Conservation (phyloP, 1,140 invertebrate species). For the Psilanteris sp. region DNA sequence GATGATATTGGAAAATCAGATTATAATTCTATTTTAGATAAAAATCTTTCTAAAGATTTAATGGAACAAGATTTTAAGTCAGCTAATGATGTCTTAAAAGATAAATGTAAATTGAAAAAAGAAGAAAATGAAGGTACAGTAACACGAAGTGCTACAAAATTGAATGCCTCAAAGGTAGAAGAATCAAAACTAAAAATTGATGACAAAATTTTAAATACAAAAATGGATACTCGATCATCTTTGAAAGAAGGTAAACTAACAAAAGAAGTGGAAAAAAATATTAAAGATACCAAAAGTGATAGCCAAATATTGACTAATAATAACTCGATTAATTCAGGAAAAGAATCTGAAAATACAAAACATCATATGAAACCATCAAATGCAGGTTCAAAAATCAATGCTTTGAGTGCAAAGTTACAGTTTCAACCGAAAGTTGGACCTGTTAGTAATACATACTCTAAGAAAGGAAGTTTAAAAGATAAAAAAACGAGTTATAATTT, state of each 20-base stretch:
- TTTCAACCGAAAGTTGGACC: slow-evolving; percentile 77
- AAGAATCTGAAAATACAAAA: slow-evolving; percentile 56
- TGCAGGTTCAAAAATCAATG: slow-evolving; percentile 77
- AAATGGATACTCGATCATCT: slow-evolving; percentile 37
- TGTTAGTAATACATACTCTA: slow-evolving; percentile 74
- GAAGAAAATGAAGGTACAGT: slow-evolving; percentile 61
- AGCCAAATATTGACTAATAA: slow-evolving; percentile 63
- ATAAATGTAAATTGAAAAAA: slow-evolving; percentile 61
- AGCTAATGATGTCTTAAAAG: slow-evolving; percentile 33
- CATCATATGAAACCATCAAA: slow-evolving; percentile 54
- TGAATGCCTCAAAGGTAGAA: slow-evolving; percentile 28
- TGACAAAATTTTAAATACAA: slow-evolving; percentile 32
- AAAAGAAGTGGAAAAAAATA: slow-evolving; percentile 30
- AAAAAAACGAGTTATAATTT: slow-evolving; percentile 63
- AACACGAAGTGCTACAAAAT: slow-evolving; percentile 55
- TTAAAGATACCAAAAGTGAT: slow-evolving; percentile 52
- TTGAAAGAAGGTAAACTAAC: slow-evolving; percentile 35
- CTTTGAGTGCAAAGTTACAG: slow-evolving; percentile 75
- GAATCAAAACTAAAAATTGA: slow-evolving; percentile 44
- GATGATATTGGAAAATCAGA: slow-evolving; percentile 49
- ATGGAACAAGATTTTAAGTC: slow-evolving; percentile 15
- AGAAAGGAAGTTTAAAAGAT: slow-evolving; percentile 69
- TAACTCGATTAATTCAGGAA: slow-evolving; percentile 67
- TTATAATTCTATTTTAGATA: slow-evolving; percentile 17
- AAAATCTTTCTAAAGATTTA: slow-evolving; percentile 43